Evolutionary conservation across 1,140 invertebrate species (phyloP).

Genomic region (Leptinotarsa undecemlineata): DNA sequence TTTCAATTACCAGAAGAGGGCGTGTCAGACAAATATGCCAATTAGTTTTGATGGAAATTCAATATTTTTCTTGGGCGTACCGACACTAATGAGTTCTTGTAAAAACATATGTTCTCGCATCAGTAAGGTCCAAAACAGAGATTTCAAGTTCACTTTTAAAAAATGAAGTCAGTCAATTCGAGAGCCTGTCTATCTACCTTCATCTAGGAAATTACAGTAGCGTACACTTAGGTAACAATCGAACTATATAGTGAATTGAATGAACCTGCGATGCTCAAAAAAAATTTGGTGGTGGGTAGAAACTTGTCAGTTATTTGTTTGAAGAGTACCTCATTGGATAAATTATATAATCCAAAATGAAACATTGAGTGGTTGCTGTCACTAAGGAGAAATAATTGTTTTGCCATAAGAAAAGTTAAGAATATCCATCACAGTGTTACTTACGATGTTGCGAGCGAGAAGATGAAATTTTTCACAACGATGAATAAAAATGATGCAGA

Average conservation of each 20-base stretch:
- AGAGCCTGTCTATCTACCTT: neutral
- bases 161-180: constrained; percentile 17
- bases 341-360: too few species aligned
- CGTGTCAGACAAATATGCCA: constrained; percentile 22
- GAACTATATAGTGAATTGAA: neutral
- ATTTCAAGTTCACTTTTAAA: constrained; percentile 10
- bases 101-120: constrained; percentile 7
- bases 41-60: constrained; percentile 28
- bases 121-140: neutral
- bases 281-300: too few species aligned
- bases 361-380: too few species aligned
- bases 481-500: too few species aligned
- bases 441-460: too few species aligned
- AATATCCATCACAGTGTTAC: too few species aligned
- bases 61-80: constrained; percentile 21
- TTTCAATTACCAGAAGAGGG: constrained; percentile 11
- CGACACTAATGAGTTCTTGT: constrained; percentile 19
- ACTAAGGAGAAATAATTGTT: too few species aligned
- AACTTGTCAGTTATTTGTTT: too few species aligned
- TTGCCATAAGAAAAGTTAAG: too few species aligned
- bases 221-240: neutral
- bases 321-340: too few species aligned
- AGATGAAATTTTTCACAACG: too few species aligned
- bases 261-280: too few species aligned
- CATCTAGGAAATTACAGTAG: neutral